Percentiles rank a stretch among this genome's conserved stretches.
Evolutionary conservation across 2,113 vertebrate genomes (phyloP).

Genomic region (Planiliza haematocheilus): DNA sequence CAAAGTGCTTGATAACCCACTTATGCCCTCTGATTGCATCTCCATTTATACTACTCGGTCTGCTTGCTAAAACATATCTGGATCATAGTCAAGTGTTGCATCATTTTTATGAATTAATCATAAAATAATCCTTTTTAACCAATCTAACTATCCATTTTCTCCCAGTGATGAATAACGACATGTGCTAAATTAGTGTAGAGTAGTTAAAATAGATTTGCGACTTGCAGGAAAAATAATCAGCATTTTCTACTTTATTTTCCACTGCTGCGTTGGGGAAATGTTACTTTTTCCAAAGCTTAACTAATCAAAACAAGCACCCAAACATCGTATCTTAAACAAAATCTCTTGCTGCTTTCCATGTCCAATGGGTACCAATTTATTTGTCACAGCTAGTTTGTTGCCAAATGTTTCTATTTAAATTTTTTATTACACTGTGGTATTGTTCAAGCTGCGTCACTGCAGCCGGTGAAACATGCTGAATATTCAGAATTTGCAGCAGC

Average conservation of each 20-base stretch:
- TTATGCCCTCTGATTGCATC: conserved; percentile 38
- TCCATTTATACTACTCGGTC: conserved; percentile 29
- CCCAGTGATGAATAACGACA: conserved; percentile 25
- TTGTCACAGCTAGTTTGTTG: conserved; percentile 53
- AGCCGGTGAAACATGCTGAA: conserved; percentile 49
- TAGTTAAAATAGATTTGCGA: conserved; percentile 16
- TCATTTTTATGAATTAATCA: conserved; percentile 52
- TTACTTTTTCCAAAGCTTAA: not conserved
- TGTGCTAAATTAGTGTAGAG: conserved; percentile 17
- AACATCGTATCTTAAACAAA: conserved; percentile 24
- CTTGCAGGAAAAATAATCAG: conserved; percentile 31
- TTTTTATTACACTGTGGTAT: conserved; percentile 61
- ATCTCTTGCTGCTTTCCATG: conserved; percentile 20
- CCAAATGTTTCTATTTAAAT: conserved; percentile 49
- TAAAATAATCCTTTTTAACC: conserved; percentile 52
- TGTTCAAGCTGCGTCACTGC: conserved; percentile 48
- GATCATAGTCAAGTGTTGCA: conserved; percentile 50
- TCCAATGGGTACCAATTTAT: conserved; percentile 25
- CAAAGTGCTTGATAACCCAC: conserved; percentile 25
- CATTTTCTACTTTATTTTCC: conserved; percentile 1
- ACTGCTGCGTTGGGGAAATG: not conserved
- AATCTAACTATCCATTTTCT: conserved; percentile 43
- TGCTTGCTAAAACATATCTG: conserved; percentile 43
- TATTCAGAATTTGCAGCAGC: conserved; percentile 41
- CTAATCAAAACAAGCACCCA: not conserved